These are phyloP conservation scores for Falcunculus frontatus DNA, from an alignment of 2,113 vertebrate species.

Conservation along the genomic window DNA sequence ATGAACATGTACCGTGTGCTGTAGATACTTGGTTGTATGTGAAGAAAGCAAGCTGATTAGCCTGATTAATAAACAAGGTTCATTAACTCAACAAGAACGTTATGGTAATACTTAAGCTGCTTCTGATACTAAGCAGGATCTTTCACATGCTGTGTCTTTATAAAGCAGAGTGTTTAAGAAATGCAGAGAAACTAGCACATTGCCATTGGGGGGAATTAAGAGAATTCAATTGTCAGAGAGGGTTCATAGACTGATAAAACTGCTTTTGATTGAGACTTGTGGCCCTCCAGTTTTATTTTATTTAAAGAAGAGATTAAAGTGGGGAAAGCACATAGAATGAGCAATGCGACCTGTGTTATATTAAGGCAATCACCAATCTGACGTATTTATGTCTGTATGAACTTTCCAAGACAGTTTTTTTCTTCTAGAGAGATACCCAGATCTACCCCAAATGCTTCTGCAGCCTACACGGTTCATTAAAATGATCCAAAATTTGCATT, in stretches of 20 bases:
- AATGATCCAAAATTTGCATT: background rate
- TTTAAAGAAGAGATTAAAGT: background rate
- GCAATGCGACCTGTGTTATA: background rate
- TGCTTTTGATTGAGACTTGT: background rate
- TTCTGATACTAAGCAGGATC: background rate
- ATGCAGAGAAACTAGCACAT: background rate
- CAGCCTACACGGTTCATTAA: background rate
- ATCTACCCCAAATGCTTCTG: background rate
- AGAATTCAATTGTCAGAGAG: background rate
- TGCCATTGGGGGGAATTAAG: background rate
- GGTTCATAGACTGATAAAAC: background rate
- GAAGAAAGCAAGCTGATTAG: background rate
- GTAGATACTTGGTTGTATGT: background rate
- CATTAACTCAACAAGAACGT: background rate
- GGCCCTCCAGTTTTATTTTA: background rate
- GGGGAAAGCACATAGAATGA: background rate
- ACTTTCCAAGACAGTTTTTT: background rate
- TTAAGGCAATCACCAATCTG: background rate
- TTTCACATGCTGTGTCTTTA: background rate
- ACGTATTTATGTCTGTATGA: background rate
- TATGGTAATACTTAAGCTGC: background rate
- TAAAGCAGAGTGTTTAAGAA: background rate
- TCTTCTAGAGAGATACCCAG: background rate
- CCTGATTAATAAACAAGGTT: background rate
- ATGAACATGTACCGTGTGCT: background rate